Conservation (phyloP, 2,797 vertebrate genomes). For the Poeciliopsis turneri region DNA sequence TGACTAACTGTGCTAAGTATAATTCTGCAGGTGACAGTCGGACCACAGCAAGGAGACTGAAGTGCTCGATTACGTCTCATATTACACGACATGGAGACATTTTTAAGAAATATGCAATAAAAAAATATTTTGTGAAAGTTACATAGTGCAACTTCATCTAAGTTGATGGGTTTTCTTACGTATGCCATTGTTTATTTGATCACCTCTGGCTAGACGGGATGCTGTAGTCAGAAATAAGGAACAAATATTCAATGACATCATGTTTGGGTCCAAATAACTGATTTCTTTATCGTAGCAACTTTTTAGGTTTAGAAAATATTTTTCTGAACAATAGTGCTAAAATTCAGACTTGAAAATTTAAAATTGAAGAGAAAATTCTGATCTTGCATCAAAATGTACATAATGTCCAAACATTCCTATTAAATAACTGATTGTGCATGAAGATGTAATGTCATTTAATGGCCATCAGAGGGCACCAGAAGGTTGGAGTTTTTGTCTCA, state of each 20-base stretch:
- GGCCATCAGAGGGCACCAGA: constrained; percentile 52
- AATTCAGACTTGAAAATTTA: background rate
- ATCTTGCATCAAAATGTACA: background rate
- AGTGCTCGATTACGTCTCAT: too few relatives aligned
- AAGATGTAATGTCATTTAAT: background rate
- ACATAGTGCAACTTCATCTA: background rate
- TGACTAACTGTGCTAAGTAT: too few relatives aligned
- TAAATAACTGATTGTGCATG: background rate
- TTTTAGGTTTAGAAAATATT: background rate
- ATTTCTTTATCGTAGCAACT: background rate
- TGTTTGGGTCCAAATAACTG: background rate
- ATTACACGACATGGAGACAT: too few relatives aligned
- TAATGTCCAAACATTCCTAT: background rate
- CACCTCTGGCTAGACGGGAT: background rate
- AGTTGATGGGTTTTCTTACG: background rate
- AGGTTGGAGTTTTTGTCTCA: background rate
- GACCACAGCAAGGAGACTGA: too few relatives aligned
- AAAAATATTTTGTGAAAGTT: too few relatives aligned
- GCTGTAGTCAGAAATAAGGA: background rate
- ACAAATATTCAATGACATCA: background rate
- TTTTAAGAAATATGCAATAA: too few relatives aligned
- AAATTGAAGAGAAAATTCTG: background rate
- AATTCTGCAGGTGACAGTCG: too few relatives aligned
- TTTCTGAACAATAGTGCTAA: background rate
- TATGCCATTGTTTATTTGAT: background rate